Conservation (phyloP, 2,113 vertebrate species). For the Isurus oxyrinchus region DNA sequence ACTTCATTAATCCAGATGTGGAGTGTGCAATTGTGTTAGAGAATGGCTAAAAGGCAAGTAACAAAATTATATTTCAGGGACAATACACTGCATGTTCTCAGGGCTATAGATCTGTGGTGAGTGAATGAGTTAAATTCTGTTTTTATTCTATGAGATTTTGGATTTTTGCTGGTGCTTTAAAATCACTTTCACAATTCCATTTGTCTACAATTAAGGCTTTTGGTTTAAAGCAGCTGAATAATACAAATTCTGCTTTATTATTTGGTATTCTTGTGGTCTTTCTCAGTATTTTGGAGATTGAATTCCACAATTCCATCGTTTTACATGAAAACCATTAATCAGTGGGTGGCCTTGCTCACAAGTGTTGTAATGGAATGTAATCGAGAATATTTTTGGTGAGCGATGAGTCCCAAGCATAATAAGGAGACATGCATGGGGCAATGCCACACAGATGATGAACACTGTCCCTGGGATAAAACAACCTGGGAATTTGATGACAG, state of each 20-base stretch:
- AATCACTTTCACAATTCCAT: neutral
- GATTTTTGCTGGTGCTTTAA: neutral
- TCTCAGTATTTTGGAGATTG: neutral
- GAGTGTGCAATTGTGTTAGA: neutral
- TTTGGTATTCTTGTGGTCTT: neutral
- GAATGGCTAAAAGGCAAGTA: neutral
- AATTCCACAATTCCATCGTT: neutral
- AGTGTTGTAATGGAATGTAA: neutral
- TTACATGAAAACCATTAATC: neutral
- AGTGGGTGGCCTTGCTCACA: neutral
- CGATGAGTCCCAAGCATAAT: neutral
- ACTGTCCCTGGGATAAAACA: neutral
- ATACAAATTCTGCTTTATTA: neutral
- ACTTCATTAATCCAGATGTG: slow-evolving; percentile 30
- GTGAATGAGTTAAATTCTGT: neutral
- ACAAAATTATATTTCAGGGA: slow-evolving; percentile 10
- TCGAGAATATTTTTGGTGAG: neutral
- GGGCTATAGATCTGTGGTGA: neutral
- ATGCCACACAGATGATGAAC: neutral
- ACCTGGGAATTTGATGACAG: neutral
- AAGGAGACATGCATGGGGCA: neutral
- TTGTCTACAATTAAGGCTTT: neutral
- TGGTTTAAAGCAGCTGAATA: neutral
- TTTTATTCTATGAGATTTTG: neutral
- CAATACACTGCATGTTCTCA: neutral